Evolutionary conservation across 2,797 vertebrate genomes (phyloP).

Genomic region (Pantherophis vulpinus): DNA sequence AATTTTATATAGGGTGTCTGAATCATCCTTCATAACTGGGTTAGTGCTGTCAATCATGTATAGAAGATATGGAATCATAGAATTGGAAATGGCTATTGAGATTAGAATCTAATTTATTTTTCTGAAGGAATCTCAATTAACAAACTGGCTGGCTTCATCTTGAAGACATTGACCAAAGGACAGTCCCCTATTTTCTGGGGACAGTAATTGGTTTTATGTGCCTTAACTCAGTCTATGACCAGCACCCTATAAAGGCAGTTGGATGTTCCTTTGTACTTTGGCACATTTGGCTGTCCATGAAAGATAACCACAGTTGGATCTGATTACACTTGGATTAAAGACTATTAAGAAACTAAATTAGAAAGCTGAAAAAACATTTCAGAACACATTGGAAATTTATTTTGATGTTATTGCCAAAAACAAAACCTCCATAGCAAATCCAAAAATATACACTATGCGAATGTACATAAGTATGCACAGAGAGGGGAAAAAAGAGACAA

Average conservation of each 20-base stretch:
- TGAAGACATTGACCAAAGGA: neutral
- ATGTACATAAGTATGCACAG: neutral
- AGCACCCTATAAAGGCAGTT: neutral
- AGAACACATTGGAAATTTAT: neutral
- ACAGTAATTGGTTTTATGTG: neutral
- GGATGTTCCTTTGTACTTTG: neutral
- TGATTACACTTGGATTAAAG: neutral
- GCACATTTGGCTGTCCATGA: neutral
- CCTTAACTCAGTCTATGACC: neutral
- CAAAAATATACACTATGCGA: neutral
- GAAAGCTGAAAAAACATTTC: neutral
- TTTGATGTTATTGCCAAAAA: neutral
- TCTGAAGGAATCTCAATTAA: neutral
- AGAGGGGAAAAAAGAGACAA: neutral
- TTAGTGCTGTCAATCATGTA: neutral
- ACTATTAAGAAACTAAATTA: neutral
- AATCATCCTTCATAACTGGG: neutral
- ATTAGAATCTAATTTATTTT: neutral
- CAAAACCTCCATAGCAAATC: neutral
- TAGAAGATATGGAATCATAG: neutral
- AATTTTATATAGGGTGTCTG: neutral
- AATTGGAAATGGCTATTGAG: neutral
- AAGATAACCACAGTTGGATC: neutral
- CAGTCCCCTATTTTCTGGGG: neutral
- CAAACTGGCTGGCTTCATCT: neutral